A percentile compares a stretch with the other conserved stretches of the same genome.
Conservation (phyloP, 2,888 invertebrate genomes). For the Therioaphis trifolii region DNA sequence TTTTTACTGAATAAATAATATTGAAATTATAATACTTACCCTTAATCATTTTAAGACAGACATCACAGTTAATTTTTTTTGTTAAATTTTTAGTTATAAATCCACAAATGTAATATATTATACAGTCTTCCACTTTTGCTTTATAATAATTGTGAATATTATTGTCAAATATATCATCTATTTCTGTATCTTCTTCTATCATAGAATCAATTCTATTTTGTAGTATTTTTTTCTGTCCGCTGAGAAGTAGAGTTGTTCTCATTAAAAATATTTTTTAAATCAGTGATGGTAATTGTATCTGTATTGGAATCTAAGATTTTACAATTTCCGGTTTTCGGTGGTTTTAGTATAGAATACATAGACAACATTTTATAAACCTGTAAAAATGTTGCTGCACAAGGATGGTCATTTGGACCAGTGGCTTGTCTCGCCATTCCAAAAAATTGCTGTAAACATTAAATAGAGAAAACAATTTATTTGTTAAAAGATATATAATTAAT, state of each 20-base stretch:
- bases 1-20: too few relatives aligned
- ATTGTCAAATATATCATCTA: too few relatives aligned
- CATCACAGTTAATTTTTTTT: slow-evolving; percentile 6
- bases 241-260: too few relatives aligned
- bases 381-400: slow-evolving; percentile 3
- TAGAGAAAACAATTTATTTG: background rate
- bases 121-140: slow-evolving; percentile 3
- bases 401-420: background rate
- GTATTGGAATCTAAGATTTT: too few relatives aligned
- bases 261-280: too few relatives aligned
- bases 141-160: slow-evolving; percentile 10
- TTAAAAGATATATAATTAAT: background rate
- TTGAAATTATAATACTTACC: too few relatives aligned
- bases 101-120: background rate
- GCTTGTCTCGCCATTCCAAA: background rate
- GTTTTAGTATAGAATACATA: background rate
- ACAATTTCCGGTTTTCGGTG: too few relatives aligned
- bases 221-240: too few relatives aligned
- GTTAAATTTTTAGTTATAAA: background rate
- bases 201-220: too few relatives aligned
- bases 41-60: background rate
- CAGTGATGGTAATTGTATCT: too few relatives aligned
- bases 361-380: slow-evolving; percentile 1
- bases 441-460: slow-evolving; percentile 1
- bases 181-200: too few relatives aligned